Conservation (phyloP, 2,888 invertebrate genomes). For the Muschampia plurimacula region DNA sequence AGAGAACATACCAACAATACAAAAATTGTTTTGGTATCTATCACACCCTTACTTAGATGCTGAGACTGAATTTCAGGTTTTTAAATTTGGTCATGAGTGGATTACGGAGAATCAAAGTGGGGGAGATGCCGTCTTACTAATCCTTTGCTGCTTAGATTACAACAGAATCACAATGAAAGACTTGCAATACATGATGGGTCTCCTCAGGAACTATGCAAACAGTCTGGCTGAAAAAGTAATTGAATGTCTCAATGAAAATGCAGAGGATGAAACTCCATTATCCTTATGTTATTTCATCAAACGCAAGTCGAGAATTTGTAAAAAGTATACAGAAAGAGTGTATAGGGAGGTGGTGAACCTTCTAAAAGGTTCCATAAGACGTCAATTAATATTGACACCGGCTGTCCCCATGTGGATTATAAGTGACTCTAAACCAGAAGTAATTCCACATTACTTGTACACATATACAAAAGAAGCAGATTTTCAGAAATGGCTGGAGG, state of each 20-base stretch:
- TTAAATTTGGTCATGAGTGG: slow-evolving; percentile 75
- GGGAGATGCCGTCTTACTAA: slow-evolving; percentile 64
- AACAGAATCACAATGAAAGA: slow-evolving; percentile 56
- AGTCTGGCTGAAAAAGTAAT: slow-evolving; percentile 65
- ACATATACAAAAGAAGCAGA: slow-evolving; percentile 58
- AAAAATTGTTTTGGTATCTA: slow-evolving; percentile 72
- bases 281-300: slow-evolving; percentile 43
- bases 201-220: slow-evolving; percentile 53
- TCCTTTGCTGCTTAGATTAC: slow-evolving; percentile 70
- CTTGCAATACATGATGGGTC: slow-evolving; percentile 56
- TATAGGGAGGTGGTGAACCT: slow-evolving; percentile 62
- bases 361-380: slow-evolving; percentile 56
- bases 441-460: slow-evolving; percentile 61
- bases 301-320: slow-evolving; percentile 53
- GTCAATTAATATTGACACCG: slow-evolving; percentile 57
- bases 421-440: slow-evolving; percentile 54
- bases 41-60: slow-evolving; percentile 71
- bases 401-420: slow-evolving; percentile 62
- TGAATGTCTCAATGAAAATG: slow-evolving; percentile 56
- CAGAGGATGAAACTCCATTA: slow-evolving; percentile 12
- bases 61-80: slow-evolving; percentile 65
- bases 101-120: slow-evolving; percentile 57
- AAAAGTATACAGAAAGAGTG: slow-evolving; percentile 65
- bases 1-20: slow-evolving; percentile 60
- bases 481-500: slow-evolving; percentile 68